These are phyloP conservation scores for Zoroaster sp. DNA, from an alignment of 53 echinoderm and acorn worm genomes.

Conservation along the genomic window DNA sequence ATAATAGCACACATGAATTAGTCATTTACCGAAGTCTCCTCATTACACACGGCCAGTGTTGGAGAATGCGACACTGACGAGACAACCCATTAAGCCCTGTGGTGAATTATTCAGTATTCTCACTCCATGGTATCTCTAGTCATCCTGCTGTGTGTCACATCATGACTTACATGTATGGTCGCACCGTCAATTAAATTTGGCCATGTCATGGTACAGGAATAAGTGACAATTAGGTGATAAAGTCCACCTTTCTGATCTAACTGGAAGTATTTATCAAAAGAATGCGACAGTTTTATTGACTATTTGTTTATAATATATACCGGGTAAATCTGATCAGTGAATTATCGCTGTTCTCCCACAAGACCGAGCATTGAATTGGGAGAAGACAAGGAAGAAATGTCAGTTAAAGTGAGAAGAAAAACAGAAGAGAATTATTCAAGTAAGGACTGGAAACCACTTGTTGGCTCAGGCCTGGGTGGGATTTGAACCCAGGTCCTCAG, in stretches of 20 bases:
- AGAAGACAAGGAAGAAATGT: no score
- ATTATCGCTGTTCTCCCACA: no score
- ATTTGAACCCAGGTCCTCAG: no score
- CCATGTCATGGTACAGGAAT: neutral
- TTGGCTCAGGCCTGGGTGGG: no score
- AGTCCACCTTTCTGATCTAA: neutral
- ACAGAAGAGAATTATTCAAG: no score
- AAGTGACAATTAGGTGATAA: neutral
- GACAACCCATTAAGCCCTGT: neutral
- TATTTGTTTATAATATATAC: no score
- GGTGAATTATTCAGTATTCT: slow-evolving; percentile 1
- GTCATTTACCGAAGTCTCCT: neutral
- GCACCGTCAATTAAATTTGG: neutral
- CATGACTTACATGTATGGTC: neutral
- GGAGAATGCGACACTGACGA: neutral
- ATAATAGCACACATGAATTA: slow-evolving; percentile 38
- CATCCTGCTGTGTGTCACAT: no score
- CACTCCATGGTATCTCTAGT: neutral
- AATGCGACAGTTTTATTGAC: no score
- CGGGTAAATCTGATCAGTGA: no score
- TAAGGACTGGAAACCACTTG: no score
- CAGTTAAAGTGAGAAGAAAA: no score
- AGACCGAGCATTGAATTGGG: no score
- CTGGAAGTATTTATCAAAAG: neutral
- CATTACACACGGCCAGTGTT: neutral